Evolutionary conservation across 1,140 invertebrate species (phyloP).

Genomic region (Hormaphis cornu): DNA sequence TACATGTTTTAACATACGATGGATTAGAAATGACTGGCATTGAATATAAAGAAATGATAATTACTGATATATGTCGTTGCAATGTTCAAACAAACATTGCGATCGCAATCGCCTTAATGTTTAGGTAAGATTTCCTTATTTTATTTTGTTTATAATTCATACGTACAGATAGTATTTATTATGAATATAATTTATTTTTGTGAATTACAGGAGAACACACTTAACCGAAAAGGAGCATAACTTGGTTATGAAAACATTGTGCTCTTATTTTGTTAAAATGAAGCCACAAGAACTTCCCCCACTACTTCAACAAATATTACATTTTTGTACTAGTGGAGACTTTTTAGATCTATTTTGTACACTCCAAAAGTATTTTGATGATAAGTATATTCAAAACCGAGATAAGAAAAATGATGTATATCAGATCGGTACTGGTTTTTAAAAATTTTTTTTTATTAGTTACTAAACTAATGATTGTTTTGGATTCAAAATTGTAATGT

Average conservation of each 20-base stretch:
- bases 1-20: slow-evolving; percentile 42
- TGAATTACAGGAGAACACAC: background rate
- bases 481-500: too few relatives aligned
- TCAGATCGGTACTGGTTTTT: slow-evolving; percentile 1
- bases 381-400: background rate
- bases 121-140: slow-evolving; percentile 40
- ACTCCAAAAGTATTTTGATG: slow-evolving; percentile 22
- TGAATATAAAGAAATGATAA: slow-evolving; percentile 45
- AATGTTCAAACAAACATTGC: slow-evolving; percentile 42
- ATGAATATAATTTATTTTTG: background rate
- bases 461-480: background rate
- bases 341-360: slow-evolving; percentile 29
- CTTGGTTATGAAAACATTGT: slow-evolving; percentile 2
- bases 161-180: background rate
- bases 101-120: slow-evolving; percentile 46
- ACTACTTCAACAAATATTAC: slow-evolving; percentile 17
- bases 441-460: background rate
- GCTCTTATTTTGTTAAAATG: slow-evolving; percentile 16
- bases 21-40: slow-evolving; percentile 42
- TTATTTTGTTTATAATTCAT: background rate
- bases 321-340: slow-evolving; percentile 18
- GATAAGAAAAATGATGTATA: background rate
- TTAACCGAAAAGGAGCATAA: slow-evolving; percentile 18
- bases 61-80: slow-evolving; percentile 43
- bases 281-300: slow-evolving; percentile 19